Base-by-base conservation (phyloP, 2,888 invertebrate genomes). In the Pegoplata infirma region DNA sequence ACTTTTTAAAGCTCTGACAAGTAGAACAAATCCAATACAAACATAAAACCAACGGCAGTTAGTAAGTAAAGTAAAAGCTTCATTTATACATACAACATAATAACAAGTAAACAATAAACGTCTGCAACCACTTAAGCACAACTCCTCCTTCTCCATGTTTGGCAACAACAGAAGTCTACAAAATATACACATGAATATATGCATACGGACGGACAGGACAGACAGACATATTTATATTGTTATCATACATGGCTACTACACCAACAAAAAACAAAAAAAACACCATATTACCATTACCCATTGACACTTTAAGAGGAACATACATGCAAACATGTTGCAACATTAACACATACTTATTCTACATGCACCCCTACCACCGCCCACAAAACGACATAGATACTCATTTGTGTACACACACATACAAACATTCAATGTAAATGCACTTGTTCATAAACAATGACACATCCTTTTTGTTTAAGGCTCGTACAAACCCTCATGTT, bases 101-200 rank as follows among this genome's bases (percentile, higher is more conserved):
- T 68, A 68, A 64, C 64, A 66, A 69, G 64, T 56, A 76, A 72
- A 77, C 72, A 81, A 80, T 77, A 77, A 77, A 80, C 75, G 80
- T 77, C 80, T 80, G 80, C 81, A 81, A 81, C 80, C 81, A 81
- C 80, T 81, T 81, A 80, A 81, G 79, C 77, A 75, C 75, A 79
- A 79, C 79, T 79, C 79, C 79, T 80, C 80, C 80, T 68, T 64
- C 80, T 76, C 79, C 72, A 73, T 80, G 68, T 78, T 58, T 51
- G 78, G 56, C 66, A 74, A 61, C 56, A 78, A 47, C 67, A 64
- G 78, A 71, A 68, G 71, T 19, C 53, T 16, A 44, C 23, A 56
- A 23, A 28, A 49, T 32, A 56, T 32, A 56, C 47, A 51, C 12
- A 21, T 10, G n/a, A n/a, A n/a, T n/a, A n/a, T n/a, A 32, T 51